Conservation (phyloP, 2,888 invertebrate genomes). For the Macrosiphum euphorbiae region DNA sequence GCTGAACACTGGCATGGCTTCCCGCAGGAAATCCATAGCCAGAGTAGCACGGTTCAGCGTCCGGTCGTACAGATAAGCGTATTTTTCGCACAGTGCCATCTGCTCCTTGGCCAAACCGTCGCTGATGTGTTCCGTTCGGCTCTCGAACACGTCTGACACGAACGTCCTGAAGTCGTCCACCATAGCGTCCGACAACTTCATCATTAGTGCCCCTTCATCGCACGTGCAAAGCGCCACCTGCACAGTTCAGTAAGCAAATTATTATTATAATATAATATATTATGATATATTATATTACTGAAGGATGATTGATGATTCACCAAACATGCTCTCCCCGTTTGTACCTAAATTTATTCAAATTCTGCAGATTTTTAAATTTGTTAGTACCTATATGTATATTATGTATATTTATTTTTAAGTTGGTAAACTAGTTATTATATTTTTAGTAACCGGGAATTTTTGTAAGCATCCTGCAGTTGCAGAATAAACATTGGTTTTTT, state of each 20-base stretch:
- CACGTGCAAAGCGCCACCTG: slow-evolving; percentile 55
- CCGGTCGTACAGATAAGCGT: slow-evolving; percentile 31
- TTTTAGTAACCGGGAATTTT: neutral
- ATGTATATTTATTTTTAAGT: neutral
- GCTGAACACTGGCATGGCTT: slow-evolving; percentile 34
- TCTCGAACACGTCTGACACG: slow-evolving; percentile 48
- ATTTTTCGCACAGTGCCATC: slow-evolving; percentile 15
- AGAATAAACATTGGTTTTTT: neutral
- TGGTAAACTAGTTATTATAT: neutral
- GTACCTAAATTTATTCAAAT: neutral
- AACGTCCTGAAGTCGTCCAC: slow-evolving; percentile 46
- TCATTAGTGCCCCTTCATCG: slow-evolving; percentile 25
- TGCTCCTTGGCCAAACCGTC: slow-evolving; percentile 57
- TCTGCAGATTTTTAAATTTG: neutral
- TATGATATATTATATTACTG: neutral
- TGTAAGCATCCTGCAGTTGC: neutral
- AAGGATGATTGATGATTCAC: neutral
- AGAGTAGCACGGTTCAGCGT: slow-evolving; percentile 53
- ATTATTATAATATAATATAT: neutral
- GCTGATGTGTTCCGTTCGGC: slow-evolving; percentile 48
- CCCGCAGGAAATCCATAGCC: slow-evolving; percentile 41
- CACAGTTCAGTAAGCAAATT: neutral
- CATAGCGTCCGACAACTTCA: slow-evolving; percentile 30
- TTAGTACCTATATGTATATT: neutral
- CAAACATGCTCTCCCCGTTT: neutral